Evolutionary conservation across 2,797 vertebrate genomes (phyloP).

Genomic region (Euthynnus affinis): DNA sequence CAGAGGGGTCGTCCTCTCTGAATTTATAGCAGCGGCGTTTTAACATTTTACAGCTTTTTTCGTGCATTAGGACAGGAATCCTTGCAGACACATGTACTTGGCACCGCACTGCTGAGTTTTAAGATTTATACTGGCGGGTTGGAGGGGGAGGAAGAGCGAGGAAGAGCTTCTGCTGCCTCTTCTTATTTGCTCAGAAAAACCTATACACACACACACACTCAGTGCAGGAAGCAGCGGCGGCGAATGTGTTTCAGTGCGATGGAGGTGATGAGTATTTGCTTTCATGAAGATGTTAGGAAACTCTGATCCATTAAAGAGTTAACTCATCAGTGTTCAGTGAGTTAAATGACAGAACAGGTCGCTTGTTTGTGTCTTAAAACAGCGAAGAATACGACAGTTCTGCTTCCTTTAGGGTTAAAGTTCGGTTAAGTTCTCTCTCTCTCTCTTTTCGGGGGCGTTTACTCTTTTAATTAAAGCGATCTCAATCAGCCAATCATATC

Average conservation of each 20-base stretch:
- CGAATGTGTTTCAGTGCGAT: neutral
- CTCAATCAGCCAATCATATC: too few relatives aligned
- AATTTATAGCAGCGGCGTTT: slow-evolving; percentile 51
- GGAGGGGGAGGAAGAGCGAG: neutral
- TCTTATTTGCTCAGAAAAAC: neutral
- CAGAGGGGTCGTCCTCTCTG: slow-evolving; percentile 36
- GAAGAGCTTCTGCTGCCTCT: neutral
- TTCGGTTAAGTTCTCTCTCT: too few relatives aligned
- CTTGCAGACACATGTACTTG: slow-evolving; percentile 20
- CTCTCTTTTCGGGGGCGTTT: too few relatives aligned
- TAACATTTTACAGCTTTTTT: slow-evolving; percentile 56
- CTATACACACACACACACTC: too few relatives aligned
- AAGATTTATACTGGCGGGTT: slow-evolving; percentile 27
- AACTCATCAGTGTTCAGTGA: neutral
- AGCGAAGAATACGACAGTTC: too few relatives aligned
- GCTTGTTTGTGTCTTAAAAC: too few relatives aligned
- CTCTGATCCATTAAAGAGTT: too few relatives aligned
- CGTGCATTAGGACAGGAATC: slow-evolving; percentile 32
- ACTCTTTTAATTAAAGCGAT: too few relatives aligned
- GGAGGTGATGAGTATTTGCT: neutral
- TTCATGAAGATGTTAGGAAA: neutral
- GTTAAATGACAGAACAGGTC: too few relatives aligned
- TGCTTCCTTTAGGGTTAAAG: too few relatives aligned
- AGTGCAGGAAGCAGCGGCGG: neutral
- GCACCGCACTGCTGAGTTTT: neutral